Evolutionary conservation across 2,797 vertebrate species (phyloP).

Genomic region (Eupleurogrammus muticus): DNA sequence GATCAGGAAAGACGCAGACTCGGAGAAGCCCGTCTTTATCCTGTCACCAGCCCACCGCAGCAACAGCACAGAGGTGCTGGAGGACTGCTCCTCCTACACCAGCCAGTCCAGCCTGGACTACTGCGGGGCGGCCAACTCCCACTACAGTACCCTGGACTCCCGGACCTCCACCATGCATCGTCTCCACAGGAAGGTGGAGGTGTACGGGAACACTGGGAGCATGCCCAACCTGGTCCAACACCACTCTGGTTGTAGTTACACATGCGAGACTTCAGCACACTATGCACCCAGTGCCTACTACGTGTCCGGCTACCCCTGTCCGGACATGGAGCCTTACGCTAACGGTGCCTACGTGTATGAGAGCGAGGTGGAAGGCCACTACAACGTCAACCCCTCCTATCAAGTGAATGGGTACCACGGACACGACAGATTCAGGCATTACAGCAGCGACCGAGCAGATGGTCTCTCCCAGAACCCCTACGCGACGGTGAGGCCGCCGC

Average conservation of each 20-base stretch:
- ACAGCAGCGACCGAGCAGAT: slow-evolving; percentile 87
- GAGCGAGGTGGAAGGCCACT: slow-evolving; percentile 94
- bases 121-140: slow-evolving; percentile 81
- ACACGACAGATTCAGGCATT: slow-evolving; percentile 87
- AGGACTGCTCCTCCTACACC: slow-evolving; percentile 94
- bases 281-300: slow-evolving; percentile 87
- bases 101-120: slow-evolving; percentile 95
- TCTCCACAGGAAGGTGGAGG: slow-evolving; percentile 89
- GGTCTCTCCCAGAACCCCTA: slow-evolving; percentile 92
- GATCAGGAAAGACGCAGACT: slow-evolving; percentile 82
- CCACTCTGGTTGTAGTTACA: slow-evolving; percentile 84
- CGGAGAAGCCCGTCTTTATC: slow-evolving; percentile 87
- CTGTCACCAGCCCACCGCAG: slow-evolving; percentile 90
- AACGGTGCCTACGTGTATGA: slow-evolving; percentile 91
- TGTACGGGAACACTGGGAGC: slow-evolving; percentile 91
- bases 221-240: slow-evolving; percentile 95
- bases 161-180: slow-evolving; percentile 87
- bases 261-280: slow-evolving; percentile 83
- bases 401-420: slow-evolving; percentile 88
- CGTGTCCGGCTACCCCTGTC: slow-evolving; percentile 85
- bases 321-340: slow-evolving; percentile 87
- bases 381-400: slow-evolving; percentile 93
- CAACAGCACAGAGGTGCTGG: slow-evolving; percentile 93
- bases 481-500: slow-evolving; percentile 91
- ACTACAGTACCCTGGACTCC: slow-evolving; percentile 83